phyloP scores from a whole-genome alignment of 2,888 invertebrate species.

The Carterocephalus palaemon region DNA sequence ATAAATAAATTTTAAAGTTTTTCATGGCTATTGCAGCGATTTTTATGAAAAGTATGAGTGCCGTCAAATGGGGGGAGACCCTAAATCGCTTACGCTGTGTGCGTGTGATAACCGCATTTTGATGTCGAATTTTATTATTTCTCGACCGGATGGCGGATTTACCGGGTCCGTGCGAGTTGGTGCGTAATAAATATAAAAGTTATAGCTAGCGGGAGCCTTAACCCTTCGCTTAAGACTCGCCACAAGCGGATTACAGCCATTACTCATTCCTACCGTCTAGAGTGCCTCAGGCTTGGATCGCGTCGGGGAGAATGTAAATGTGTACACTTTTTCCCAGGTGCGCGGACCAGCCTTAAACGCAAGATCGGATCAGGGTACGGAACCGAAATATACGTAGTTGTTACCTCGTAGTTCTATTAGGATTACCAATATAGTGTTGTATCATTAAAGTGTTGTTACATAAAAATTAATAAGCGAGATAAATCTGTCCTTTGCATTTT shows the following conservation, averaged over 20 bases:
- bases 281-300: constrained; percentile 49
- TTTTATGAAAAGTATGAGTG: no score
- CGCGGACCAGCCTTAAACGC: constrained; percentile 20
- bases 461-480: no score
- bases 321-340: constrained; percentile 26
- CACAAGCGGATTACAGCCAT: constrained; percentile 75
- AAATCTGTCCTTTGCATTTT: no score
- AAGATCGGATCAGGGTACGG: constrained; percentile 20
- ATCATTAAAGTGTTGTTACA: no score
- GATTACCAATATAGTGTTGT: no score
- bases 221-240: constrained; percentile 74
- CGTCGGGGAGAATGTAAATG: constrained; percentile 21
- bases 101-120: constrained; percentile 20
- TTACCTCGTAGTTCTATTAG: no score
- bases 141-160: constrained; percentile 50
- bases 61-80: constrained; percentile 3
- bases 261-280: constrained; percentile 74
- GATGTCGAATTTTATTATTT: constrained; percentile 41
- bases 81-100: constrained; percentile 6
- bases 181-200: constrained; percentile 67
- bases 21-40: no score
- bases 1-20: no score
- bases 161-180: constrained; percentile 50
- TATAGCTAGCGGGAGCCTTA: constrained; percentile 66
- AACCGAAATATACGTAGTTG: no score